Conservation (phyloP, 2,888 invertebrate species). For the Acrobasis suavella region DNA sequence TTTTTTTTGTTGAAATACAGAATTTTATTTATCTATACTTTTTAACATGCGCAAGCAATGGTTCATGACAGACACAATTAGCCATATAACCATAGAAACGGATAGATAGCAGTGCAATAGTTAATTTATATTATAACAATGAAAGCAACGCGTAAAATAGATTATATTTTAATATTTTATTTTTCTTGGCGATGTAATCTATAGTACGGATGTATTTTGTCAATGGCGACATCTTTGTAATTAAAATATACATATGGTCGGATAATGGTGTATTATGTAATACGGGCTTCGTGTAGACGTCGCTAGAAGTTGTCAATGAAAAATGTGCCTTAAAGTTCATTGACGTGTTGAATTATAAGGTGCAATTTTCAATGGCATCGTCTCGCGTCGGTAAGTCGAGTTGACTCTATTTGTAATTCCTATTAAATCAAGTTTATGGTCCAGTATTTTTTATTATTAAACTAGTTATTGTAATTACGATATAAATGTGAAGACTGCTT, state of each 20-base stretch:
- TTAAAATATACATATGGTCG: conserved; percentile 31
- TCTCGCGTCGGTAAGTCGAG: conserved; percentile 33
- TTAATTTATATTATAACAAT: conserved; percentile 24
- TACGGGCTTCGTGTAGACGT: conserved; percentile 15
- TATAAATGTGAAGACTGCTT: conserved; percentile 76
- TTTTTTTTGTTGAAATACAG: neutral
- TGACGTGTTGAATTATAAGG: conserved; percentile 35
- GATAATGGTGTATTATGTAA: conserved; percentile 32
- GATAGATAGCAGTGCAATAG: conserved; percentile 26
- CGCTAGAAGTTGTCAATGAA: conserved; percentile 21
- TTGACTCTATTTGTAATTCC: conserved; percentile 58
- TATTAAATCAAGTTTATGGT: conserved; percentile 76
- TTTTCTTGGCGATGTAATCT: conserved; percentile 30
- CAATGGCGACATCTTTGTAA: conserved; percentile 27
- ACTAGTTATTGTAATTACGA: conserved; percentile 56
- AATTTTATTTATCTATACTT: neutral
- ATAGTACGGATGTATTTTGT: conserved; percentile 28
- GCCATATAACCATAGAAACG: conserved; percentile 21
- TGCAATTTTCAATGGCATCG: conserved; percentile 36
- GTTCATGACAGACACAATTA: conserved; percentile 1
- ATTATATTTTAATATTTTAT: conserved; percentile 34
- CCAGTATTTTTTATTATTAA: conserved; percentile 75
- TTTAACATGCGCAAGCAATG: neutral
- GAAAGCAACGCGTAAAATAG: conserved; percentile 24
- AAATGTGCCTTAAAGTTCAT: conserved; percentile 24